Conservation (phyloP, 2,797 vertebrate species). For the Cottoperca gobio region DNA sequence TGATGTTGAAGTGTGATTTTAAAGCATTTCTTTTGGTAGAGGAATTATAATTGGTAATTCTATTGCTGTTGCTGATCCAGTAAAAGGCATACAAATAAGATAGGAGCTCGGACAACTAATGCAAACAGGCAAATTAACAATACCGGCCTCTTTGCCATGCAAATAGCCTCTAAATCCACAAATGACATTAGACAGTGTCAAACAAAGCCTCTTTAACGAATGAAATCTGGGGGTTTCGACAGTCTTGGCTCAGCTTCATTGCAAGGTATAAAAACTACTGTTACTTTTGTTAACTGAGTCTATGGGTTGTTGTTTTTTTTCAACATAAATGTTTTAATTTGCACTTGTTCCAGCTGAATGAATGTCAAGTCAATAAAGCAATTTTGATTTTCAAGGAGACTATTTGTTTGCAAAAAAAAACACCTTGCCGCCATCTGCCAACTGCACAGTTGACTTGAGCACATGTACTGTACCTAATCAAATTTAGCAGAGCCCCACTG, state of each 20-base stretch:
- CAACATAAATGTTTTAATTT: slow-evolving; percentile 73
- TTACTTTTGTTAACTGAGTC: slow-evolving; percentile 42
- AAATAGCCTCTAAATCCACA: slow-evolving; percentile 82
- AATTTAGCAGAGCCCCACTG: slow-evolving; percentile 90
- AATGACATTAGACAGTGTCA: slow-evolving; percentile 79
- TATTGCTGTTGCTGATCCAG: slow-evolving; percentile 64
- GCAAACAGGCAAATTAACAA: slow-evolving; percentile 80
- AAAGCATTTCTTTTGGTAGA: slow-evolving; percentile 48
- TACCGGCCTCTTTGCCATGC: slow-evolving; percentile 74
- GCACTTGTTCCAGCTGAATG: slow-evolving; percentile 76
- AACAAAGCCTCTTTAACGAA: slow-evolving; percentile 81
- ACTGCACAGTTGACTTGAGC: slow-evolving; percentile 90
- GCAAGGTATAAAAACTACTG: slow-evolving; percentile 41
- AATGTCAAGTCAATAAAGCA: slow-evolving; percentile 78
- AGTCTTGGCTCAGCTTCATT: slow-evolving; percentile 54
- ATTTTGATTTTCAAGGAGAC: slow-evolving; percentile 81
- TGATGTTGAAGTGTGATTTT: slow-evolving; percentile 38
- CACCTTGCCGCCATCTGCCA: slow-evolving; percentile 88
- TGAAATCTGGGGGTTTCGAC: slow-evolving; percentile 65
- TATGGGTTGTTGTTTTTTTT: no score
- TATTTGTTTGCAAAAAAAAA: slow-evolving; percentile 79
- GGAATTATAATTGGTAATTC: slow-evolving; percentile 75
- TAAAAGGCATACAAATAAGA: slow-evolving; percentile 80
- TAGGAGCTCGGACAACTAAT: slow-evolving; percentile 73
- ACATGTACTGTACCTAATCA: slow-evolving; percentile 97